Evolutionary conservation across 2,888 invertebrate genomes (phyloP), one percentile per base, ranked within the genome.

Genomic region (Maniola hyperantus): DNA sequence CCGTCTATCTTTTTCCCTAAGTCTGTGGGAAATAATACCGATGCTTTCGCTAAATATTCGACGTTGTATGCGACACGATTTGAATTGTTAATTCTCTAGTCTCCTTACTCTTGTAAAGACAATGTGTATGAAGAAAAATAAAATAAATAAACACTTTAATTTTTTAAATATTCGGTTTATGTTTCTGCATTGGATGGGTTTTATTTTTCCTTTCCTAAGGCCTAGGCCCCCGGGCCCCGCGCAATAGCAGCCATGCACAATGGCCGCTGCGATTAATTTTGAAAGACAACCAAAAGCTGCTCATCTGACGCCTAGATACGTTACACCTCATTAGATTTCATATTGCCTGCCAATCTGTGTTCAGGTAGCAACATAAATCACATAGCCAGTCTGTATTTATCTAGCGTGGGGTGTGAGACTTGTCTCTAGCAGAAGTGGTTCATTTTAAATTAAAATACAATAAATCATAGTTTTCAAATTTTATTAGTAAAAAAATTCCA

Each of bases 11-110:
- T 67, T 51, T 33, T 58, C 26, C 39, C 33, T 65, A 34, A 36
- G 15, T 55, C 36, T 36, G 39, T 39, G 20, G 11, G 10, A 53
- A 50, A 59, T 68, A 65, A 65, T 72, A 71, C 65, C 61, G 70
- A 80, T 83, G 86, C 85, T 85, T 61, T 87, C 78, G 87, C 84
- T 84, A 79, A 53, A 78, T 80, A 79, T 81, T 85, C 81, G 82
- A 80, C 79, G 79, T 57, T 82, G 76, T 84, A 82, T 82, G 83
- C 83, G 79, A 84, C 84, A 84, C 83, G 80, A 83, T 88, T 48
- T 87, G 81, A 86, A 87, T 85, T 87, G 88, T 89, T 89, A 87
- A 83, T 87, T 87, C 85, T 92, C 92, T 92, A 92, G 92, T 92
- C 92, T 91, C 85, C 80, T 82, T 85, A 67, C 82, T 90, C 90